phyloP scores from a whole-genome alignment of 2,113 vertebrate species.

The Elgaria multicarinata region DNA sequence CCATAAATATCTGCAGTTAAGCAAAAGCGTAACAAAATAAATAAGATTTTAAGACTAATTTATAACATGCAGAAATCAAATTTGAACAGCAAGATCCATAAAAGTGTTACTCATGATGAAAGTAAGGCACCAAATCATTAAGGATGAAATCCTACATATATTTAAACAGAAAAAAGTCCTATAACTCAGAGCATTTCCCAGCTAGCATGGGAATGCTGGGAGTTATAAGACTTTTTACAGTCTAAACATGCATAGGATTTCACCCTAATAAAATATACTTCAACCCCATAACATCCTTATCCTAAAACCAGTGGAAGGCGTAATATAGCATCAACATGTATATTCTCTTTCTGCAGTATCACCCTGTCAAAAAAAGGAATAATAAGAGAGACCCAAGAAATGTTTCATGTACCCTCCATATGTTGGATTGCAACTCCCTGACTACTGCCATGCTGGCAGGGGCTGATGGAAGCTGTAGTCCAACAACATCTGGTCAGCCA shows the following conservation, averaged over 20 bases:
- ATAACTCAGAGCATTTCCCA: no score
- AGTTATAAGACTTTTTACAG: no score
- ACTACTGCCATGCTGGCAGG: no score
- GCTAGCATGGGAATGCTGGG: no score
- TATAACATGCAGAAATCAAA: neutral
- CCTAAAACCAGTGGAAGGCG: neutral
- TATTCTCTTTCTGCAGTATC: neutral
- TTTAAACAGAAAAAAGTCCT: no score
- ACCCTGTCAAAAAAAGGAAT: neutral
- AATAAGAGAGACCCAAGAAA: neutral
- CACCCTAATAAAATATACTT: neutral
- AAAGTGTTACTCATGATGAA: neutral
- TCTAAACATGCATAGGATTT: no score
- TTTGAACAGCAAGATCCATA: neutral
- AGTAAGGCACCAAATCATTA: neutral
- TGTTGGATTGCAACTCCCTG: no score
- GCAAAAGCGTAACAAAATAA: neutral
- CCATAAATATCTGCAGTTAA: neutral
- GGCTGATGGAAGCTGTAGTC: neutral
- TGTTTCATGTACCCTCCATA: neutral
- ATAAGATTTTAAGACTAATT: neutral
- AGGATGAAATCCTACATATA: no score
- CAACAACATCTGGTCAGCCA: no score
- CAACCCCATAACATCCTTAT: neutral
- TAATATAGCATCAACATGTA: neutral